A percentile compares a stretch with the other conserved stretches of the same genome.
Conservation (phyloP, 2,888 invertebrate species). For the Thereva nobilitata region DNA sequence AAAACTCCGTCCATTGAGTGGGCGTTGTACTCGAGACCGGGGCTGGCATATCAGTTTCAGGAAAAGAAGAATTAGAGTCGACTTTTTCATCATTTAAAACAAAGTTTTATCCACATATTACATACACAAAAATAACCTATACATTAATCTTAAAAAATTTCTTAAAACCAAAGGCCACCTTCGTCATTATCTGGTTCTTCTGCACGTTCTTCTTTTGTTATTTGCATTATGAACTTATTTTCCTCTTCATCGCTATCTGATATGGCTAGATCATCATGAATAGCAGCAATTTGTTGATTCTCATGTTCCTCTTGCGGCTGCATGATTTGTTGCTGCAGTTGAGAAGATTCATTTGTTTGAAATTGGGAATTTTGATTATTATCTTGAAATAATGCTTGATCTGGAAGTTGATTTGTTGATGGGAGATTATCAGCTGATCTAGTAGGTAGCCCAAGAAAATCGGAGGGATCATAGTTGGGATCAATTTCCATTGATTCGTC, state of each 20-base stretch:
- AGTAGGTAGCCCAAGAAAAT: constrained; percentile 69
- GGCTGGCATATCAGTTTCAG: no score
- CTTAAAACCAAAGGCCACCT: constrained; percentile 44
- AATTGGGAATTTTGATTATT: constrained; percentile 10
- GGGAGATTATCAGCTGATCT: constrained; percentile 43
- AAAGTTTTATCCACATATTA: background rate
- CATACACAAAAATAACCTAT: background rate
- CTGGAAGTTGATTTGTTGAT: background rate
- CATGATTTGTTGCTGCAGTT: background rate
- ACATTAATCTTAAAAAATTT: constrained; percentile 1
- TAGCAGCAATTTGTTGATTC: constrained; percentile 60
- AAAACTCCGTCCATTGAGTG: no score
- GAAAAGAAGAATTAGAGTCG: no score
- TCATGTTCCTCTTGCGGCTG: constrained; percentile 8
- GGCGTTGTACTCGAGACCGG: no score
- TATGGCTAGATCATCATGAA: constrained; percentile 74
- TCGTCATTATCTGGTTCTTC: constrained; percentile 42
- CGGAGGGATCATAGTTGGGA: constrained; percentile 84
- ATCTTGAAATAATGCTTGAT: background rate
- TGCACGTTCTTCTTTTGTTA: constrained; percentile 38
- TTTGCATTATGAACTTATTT: constrained; percentile 45
- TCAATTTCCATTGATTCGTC: constrained; percentile 77
- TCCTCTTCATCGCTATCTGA: constrained; percentile 74
- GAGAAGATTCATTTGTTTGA: background rate
- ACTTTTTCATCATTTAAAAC: background rate